Evolutionary conservation across 2,797 vertebrate species (phyloP), one percentile per base, ranked within the genome.

Genomic region (Apogon hyalosoma): DNA sequence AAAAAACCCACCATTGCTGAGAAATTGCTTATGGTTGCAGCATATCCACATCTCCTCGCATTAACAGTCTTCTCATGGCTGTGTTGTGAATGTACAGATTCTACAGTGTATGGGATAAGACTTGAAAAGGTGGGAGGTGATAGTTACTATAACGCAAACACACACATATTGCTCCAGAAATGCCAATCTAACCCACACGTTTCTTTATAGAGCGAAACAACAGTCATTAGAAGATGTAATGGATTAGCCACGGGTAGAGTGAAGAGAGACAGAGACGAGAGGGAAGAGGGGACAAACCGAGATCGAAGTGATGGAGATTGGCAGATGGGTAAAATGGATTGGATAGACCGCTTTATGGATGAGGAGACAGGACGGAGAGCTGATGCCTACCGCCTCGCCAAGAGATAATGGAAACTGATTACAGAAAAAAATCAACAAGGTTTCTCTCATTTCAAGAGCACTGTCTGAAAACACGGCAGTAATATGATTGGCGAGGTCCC

Each of bases 311-410:
- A 94, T 94, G 89, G 90, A 94, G 93, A 94, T 93, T 94, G 92
- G 91, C 93, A 94, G 89, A 92, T 89, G 91, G 79, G 84, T 90
- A 88, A 93, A 94, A 94, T 92, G 92, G 88, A 93, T 92, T 92
- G 89, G 92, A 93, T 92, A 87, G 91, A 93, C 78, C 62, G 78
- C 86, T 90, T 78, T 86, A 88, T 79, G 87, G 87, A 91, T 92
- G 91, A 93, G 83, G 66, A 80, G 89, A 84, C 86, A 86, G 86
- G 85, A 86, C 31, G 48, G 64, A 77, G 71, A 77, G 80, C 84
- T 82, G 85, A 83, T 82, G 87, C 80, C 80, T 73, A 75, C 83
- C 69, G 57, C 82, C 4, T 48, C 72, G 45, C 68, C 0, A 16
- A 64, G 70, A 80, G 82, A 88, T 90, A 92, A 90, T 87, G 86